These are phyloP conservation scores for Nesospiza acunhae DNA, from an alignment of 2,113 vertebrate species.

Conservation along the genomic window DNA sequence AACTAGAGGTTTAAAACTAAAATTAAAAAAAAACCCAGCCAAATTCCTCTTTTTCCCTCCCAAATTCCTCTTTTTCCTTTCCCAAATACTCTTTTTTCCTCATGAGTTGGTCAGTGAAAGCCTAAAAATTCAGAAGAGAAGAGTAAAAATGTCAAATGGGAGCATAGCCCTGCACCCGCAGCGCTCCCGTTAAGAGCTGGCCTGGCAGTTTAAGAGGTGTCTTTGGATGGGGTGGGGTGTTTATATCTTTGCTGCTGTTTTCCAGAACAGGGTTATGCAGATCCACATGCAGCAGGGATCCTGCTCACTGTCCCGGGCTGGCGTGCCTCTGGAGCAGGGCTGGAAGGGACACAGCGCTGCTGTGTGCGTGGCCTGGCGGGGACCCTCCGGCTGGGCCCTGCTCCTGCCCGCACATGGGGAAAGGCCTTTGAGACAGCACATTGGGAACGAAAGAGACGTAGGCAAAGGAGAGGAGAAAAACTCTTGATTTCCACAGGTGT, in stretches of 20 bases:
- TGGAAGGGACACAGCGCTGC: rapidly evolving
- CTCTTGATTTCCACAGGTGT: not conserved
- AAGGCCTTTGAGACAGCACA: not conserved
- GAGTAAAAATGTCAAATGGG: not conserved
- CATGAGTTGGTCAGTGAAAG: not conserved
- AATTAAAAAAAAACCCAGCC: not conserved
- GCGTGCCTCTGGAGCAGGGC: not conserved
- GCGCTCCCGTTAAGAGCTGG: not conserved
- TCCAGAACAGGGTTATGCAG: not conserved
- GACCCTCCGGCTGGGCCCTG: not conserved
- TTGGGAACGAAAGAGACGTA: not conserved
- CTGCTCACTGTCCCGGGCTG: not conserved
- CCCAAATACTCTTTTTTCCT: not conserved
- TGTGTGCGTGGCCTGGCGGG: not conserved
- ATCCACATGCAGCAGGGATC: not conserved
- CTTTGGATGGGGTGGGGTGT: not conserved
- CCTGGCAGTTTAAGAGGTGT: not conserved
- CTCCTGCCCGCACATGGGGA: not conserved
- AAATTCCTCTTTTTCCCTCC: not conserved
- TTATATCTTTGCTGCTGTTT: not conserved
- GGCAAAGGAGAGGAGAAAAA: not conserved
- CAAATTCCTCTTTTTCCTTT: not conserved
- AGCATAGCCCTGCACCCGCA: rapidly evolving
- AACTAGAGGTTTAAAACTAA: not conserved
- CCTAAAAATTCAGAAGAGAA: not conserved